Evolutionary conservation across 2,888 invertebrate genomes (phyloP), one percentile per base, ranked within the genome.

Genomic region (Busseola fusca): DNA sequence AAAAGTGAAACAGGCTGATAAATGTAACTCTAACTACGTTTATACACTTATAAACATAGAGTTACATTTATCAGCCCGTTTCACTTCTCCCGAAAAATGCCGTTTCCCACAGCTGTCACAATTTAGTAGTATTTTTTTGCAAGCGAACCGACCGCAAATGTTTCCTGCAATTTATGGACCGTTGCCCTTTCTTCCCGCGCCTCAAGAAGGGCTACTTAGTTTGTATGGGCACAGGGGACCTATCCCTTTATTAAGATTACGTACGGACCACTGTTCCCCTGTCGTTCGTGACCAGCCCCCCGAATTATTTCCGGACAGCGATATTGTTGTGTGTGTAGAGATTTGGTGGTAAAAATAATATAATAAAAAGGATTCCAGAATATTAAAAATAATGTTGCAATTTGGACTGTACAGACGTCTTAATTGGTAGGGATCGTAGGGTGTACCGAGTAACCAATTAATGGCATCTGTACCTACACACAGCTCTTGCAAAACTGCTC

Each of bases 241-340:
- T 73, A 82, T 85, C 80, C 85, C 79, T 86, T 85, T 82, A 86
- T 86, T 86, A 84, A 74, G 78, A 73, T 84, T 81, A 78, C 78
- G 64, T 71, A 76, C 80, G 77, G 69, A 48, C 74, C 71, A 68
- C 71, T 72, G 78, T 79, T 56, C 76, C 80, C 74, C 59, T 52
- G 67, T 58, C 63, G 64, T 69, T 71, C 74, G 82, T 79, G 80
- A 78, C 82, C 64, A 30, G 67, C 52, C 69, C 63, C 42, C 50
- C 69, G 65, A 76, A 78, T 65, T 69, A 77, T 74, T 77, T 66
- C n/a, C 52, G 64, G 73, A 78, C 57, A 64, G 52, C 25, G 9
- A 79, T 73, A 54, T 45, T 64, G 48, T 64, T 60, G 42, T 30
- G 45, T 45, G 42, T 30, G 30, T 52, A 30, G 50, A 52, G 48